A percentile compares a stretch with the other conserved stretches of the same genome.
Conservation (phyloP, 2,888 invertebrate genomes). For the Diarsia rubi region DNA sequence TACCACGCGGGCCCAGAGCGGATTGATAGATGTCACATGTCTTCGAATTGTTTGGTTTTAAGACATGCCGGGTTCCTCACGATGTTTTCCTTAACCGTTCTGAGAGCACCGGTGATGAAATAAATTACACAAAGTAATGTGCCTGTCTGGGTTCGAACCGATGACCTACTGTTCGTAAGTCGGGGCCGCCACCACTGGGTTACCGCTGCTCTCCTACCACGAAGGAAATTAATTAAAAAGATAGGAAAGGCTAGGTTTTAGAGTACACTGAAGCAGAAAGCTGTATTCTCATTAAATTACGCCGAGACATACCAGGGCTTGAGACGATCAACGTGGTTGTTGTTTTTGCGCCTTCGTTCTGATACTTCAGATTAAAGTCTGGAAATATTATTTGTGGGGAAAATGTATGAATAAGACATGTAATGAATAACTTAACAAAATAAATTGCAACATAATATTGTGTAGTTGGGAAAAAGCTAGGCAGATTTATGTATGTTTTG, state of each 20-base stretch:
- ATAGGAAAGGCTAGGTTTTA: constrained; percentile 16
- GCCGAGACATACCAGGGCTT: constrained; percentile 2
- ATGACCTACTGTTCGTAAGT: too few relatives aligned
- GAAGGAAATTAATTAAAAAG: constrained; percentile 10
- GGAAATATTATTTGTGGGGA: neutral
- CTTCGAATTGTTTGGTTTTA: too few relatives aligned
- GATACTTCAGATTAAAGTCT: neutral
- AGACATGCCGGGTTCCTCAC: too few relatives aligned
- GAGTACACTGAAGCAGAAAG: constrained; percentile 21
- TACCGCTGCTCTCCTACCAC: too few relatives aligned
- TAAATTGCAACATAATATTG: neutral
- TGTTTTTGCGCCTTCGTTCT: constrained; percentile 7
- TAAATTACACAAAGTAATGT: too few relatives aligned
- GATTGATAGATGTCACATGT: too few relatives aligned
- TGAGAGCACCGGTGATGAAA: too few relatives aligned
- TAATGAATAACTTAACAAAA: constrained; percentile 30
- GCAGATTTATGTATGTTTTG: neutral
- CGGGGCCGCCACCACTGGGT: too few relatives aligned
- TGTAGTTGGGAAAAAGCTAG: neutral
- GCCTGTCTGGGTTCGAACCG: too few relatives aligned
- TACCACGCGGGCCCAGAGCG: too few relatives aligned
- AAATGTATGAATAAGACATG: constrained; percentile 41
- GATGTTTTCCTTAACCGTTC: too few relatives aligned
- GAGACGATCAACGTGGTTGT: neutral
- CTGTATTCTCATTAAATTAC: constrained; percentile 31